These are phyloP conservation scores for Nowickia ferox DNA, from an alignment of 2,888 invertebrate genomes.

Conservation along the genomic window DNA sequence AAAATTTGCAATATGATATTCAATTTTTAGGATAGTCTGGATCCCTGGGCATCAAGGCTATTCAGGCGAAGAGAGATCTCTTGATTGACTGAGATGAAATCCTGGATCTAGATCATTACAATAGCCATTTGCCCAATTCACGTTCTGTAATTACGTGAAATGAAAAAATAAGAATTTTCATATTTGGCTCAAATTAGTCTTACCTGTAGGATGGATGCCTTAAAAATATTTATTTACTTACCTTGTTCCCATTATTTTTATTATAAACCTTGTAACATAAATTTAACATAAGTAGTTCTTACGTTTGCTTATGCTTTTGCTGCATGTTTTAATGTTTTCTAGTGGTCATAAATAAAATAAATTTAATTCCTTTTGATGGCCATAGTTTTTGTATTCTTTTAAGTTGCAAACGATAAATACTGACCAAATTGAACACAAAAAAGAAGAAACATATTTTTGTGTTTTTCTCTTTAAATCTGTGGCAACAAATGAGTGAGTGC, in stretches of 20 bases:
- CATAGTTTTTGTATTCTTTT: conserved; percentile 58
- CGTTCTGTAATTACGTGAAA: too few relatives aligned
- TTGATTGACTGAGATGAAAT: too few relatives aligned
- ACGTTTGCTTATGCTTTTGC: conserved; percentile 25
- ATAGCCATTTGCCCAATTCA: too few relatives aligned
- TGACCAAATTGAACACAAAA: conserved; percentile 32
- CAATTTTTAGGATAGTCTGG: too few relatives aligned
- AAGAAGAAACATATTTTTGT: not conserved
- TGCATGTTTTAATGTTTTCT: conserved; percentile 19
- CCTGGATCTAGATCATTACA: too few relatives aligned
- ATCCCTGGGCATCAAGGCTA: too few relatives aligned
- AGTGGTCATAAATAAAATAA: conserved; percentile 50
- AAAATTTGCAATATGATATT: too few relatives aligned
- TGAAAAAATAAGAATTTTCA: too few relatives aligned
- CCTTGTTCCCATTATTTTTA: conserved; percentile 1
- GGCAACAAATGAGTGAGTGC: conserved; percentile 2
- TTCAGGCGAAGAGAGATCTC: too few relatives aligned
- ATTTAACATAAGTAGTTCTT: conserved; percentile 40
- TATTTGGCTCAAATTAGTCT: too few relatives aligned
- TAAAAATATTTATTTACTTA: not conserved
- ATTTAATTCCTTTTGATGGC: conserved; percentile 66
- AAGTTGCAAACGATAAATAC: conserved; percentile 27
- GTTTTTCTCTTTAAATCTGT: conserved; percentile 22
- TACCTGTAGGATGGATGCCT: too few relatives aligned
- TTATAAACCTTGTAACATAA: conserved; percentile 66